Evolutionary conservation across 2,888 invertebrate genomes (phyloP).

Genomic region (Eupithecia dodoneata): DNA sequence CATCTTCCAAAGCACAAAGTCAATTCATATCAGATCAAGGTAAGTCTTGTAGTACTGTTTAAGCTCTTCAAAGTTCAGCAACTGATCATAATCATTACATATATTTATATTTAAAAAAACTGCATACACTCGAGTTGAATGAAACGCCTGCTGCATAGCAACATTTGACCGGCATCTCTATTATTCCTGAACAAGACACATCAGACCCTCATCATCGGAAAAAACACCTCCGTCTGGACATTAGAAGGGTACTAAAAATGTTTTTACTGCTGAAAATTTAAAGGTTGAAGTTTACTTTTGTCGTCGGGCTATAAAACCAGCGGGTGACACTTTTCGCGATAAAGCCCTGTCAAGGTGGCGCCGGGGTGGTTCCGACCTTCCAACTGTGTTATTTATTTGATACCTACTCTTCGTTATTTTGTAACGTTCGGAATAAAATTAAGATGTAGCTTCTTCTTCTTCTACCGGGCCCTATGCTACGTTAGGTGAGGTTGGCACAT

Average conservation of each 20-base stretch:
- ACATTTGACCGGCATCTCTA: not conserved
- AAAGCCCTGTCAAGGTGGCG: constrained; percentile 71
- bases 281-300: constrained; percentile 77
- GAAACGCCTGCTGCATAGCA: not conserved
- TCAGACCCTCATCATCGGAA: constrained; percentile 19
- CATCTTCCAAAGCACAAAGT: constrained; percentile 96
- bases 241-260: constrained; percentile 58
- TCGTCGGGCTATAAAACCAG: constrained; percentile 71
- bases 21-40: constrained; percentile 99
- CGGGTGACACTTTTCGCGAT: constrained; percentile 76
- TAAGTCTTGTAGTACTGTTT: constrained; percentile 71
- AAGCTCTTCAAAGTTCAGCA: not conserved
- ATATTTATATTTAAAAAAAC: no score
- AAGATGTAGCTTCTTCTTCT: not conserved
- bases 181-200: constrained; percentile 12
- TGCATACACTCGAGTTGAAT: not conserved
- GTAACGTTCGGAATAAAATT: not conserved
- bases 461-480: not conserved
- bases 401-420: constrained; percentile 4
- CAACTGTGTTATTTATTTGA: constrained; percentile 67
- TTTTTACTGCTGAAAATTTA: constrained; percentile 69
- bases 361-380: constrained; percentile 45
- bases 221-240: constrained; percentile 33
- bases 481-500: not conserved
- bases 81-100: no score